Evolutionary conservation across 2,888 invertebrate species (phyloP).

Genomic region (Campopleginae sp.): DNA sequence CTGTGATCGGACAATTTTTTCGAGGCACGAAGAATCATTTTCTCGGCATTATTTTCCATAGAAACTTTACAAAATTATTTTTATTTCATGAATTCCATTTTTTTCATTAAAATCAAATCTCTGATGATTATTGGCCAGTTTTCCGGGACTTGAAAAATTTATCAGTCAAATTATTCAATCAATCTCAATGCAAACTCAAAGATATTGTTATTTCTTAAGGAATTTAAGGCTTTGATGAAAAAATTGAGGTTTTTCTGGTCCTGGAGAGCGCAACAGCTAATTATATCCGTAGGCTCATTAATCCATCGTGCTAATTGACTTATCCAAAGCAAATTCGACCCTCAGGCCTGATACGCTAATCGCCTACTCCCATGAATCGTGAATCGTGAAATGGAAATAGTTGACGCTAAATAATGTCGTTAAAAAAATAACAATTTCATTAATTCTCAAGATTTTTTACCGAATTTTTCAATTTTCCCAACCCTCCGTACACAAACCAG

Average conservation of each 20-base stretch:
- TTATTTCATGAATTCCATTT: not conserved
- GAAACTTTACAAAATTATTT: not conserved
- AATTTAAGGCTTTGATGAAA: not conserved
- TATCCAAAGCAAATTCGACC: not conserved
- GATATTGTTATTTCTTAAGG: not conserved
- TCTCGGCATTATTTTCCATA: not conserved
- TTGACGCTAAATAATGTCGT: too few relatives aligned
- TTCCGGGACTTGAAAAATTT: not conserved
- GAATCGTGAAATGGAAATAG: not conserved
- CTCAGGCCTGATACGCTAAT: not conserved
- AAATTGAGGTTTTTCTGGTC: not conserved
- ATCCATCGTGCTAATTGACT: not conserved
- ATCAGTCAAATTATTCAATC: not conserved
- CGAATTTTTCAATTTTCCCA: not conserved
- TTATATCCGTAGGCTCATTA: not conserved
- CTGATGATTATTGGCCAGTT: not conserved
- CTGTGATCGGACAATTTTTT: not conserved
- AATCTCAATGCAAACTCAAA: not conserved
- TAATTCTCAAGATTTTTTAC: not conserved
- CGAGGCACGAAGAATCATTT: not conserved
- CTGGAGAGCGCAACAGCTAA: not conserved
- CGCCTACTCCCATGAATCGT: not conserved
- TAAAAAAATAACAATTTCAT: not conserved
- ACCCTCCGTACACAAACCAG: too few relatives aligned
- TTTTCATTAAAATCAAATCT: not conserved